Conservation (phyloP, 2,113 vertebrate genomes). For the Anguilla japonica region DNA sequence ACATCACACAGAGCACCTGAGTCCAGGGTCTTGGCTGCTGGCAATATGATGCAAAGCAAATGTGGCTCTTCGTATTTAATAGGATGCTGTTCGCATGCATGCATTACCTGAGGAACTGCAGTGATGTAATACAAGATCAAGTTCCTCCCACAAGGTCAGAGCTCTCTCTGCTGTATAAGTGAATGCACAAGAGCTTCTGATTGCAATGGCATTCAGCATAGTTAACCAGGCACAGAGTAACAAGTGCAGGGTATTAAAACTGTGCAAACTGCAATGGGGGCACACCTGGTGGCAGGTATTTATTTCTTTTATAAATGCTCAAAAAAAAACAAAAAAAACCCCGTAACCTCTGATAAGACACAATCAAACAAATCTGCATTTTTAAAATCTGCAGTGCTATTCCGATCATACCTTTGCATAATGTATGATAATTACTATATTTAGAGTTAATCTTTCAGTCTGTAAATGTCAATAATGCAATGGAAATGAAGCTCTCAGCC, state of each 20-base stretch:
- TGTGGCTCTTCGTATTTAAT: background rate
- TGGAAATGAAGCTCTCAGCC: background rate
- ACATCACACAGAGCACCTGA: background rate
- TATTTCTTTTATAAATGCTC: background rate
- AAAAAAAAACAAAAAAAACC: background rate
- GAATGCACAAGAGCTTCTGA: background rate
- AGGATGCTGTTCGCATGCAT: background rate
- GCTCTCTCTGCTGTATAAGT: background rate
- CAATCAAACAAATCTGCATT: background rate
- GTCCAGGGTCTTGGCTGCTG: background rate
- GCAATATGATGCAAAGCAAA: background rate
- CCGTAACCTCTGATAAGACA: background rate
- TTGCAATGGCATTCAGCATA: background rate
- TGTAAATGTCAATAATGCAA: background rate
- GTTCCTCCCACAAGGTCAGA: background rate
- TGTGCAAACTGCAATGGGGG: background rate
- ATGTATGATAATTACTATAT: background rate
- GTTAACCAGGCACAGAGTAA: background rate
- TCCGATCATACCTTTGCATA: background rate
- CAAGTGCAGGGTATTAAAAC: background rate
- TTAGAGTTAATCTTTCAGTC: background rate
- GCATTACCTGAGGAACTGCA: background rate
- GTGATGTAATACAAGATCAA: no score
- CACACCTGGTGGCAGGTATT: background rate
- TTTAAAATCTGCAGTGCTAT: background rate